Evolutionary conservation across 2,113 vertebrate species (phyloP), one percentile per base, ranked within the genome.

Genomic region (Candoia aspera): DNA sequence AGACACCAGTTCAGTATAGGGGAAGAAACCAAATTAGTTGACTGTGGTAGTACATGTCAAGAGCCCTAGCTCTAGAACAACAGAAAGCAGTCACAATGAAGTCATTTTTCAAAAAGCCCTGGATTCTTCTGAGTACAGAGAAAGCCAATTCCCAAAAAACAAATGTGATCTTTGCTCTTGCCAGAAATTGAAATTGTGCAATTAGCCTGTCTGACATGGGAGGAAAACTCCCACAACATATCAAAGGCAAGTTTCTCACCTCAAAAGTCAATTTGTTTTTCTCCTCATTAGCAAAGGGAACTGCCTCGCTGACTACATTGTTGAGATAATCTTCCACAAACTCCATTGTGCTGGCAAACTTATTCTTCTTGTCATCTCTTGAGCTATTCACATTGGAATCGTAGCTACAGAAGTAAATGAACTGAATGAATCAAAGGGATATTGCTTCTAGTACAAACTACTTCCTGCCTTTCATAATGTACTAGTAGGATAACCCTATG

Each of bases 301-400:
- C 97, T 0, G 99, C 98, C 59, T 99, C 99, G 37, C 98, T 97
- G 93, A 99, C 98, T 87, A 99, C 99, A 0, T 98, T 98, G 97
- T 99, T 99, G 37, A 99, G 98, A 91, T 99, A 99, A 79, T 99
- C 99, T 95, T 99, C 99, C 97, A 99, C 99, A 0, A 99, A 99
- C 29, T 96, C 99, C 98, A 99, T 99, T 33, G 99, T 99, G 97
- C 97, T 98, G 89, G 98, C 98, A 90, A 99, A 99, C 86, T 98
- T 99, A 97, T 99, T 99, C 97, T 99, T 99, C 97, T 99, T 99
- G 96, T 99, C 99, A 0, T 99, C 99, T 0, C 99, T 97, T 0
- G 98, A 98, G 91, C 98, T 98, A 0, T 99, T 99, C 97, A 99
- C 98, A 96, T 99, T 99, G 95, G 99, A 98, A 94, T 99, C 99